These are phyloP conservation scores for Trididemnum nubilum DNA, from an alignment of 23 tunicate species.

Conservation along the genomic window DNA sequence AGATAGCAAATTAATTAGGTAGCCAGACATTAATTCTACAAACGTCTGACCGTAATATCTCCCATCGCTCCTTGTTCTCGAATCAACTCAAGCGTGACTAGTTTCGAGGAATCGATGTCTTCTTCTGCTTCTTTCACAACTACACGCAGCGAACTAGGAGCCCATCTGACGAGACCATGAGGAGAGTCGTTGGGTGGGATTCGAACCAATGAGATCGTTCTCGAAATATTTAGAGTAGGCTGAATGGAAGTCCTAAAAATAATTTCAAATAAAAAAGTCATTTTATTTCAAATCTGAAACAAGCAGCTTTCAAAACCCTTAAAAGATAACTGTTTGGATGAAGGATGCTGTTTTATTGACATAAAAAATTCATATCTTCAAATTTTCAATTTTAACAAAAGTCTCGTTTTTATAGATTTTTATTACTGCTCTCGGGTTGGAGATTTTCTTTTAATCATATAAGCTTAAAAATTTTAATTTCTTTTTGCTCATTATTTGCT, in stretches of 20 bases:
- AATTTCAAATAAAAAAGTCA: too few species aligned
- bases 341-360: too few species aligned
- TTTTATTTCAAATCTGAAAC: not conserved
- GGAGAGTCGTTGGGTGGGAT: slow-evolving; percentile 84
- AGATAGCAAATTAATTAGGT: too few species aligned
- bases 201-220: slow-evolving; percentile 45
- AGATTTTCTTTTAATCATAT: too few species aligned
- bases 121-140: slow-evolving; percentile 67
- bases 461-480: too few species aligned
- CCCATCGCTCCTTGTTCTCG: slow-evolving; percentile 88
- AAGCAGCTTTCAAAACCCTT: not conserved
- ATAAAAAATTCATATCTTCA: too few species aligned
- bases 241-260: slow-evolving; percentile 6
- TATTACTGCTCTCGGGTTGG: too few species aligned
- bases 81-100: slow-evolving; percentile 74
- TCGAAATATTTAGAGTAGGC: slow-evolving; percentile 41
- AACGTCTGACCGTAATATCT: slow-evolving; percentile 53
- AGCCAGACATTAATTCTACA: too few species aligned
- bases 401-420: too few species aligned
- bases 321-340: not conserved
- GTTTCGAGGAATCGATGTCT: slow-evolving; percentile 31
- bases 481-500: too few species aligned
- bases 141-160: slow-evolving; percentile 48
- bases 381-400: too few species aligned
- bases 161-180: slow-evolving; percentile 81